phyloP scores from a whole-genome alignment of 1,140 invertebrate genomes.

The Mycetomoellerius zeteki region DNA sequence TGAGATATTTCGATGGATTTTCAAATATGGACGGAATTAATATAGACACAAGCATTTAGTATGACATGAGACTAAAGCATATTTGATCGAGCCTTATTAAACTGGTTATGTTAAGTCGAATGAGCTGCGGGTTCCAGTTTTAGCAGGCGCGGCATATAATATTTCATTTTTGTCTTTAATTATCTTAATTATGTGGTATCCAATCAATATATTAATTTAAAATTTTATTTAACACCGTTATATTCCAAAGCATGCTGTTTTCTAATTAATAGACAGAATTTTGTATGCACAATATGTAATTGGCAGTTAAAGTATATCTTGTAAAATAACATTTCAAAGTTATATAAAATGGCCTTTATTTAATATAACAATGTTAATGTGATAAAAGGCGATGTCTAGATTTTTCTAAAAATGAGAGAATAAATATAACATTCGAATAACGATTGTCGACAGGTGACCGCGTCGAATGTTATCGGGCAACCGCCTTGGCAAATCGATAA shows the following conservation, averaged over 20 bases:
- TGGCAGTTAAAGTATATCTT: neutral
- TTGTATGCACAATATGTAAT: neutral
- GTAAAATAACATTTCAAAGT: neutral
- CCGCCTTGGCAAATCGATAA: constrained; percentile 46
- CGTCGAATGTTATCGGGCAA: constrained; percentile 26
- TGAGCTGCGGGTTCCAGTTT: neutral
- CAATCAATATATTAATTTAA: neutral
- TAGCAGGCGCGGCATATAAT: neutral
- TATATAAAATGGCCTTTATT: neutral
- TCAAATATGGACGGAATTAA: neutral
- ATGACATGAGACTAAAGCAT: neutral
- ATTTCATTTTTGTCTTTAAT: neutral
- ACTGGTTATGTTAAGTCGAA: neutral
- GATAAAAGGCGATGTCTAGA: neutral
- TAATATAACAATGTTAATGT: neutral
- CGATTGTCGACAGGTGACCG: constrained; percentile 46
- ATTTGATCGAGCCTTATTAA: constrained; percentile 41
- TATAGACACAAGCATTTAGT: constrained; percentile 9
- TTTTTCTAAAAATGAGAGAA: neutral
- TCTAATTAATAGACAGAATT: neutral
- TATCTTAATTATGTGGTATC: neutral
- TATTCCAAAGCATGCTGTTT: neutral
- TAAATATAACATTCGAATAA: constrained; percentile 31
- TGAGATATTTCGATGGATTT: neutral
- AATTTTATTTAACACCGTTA: neutral